Conservation (phyloP, 2,888 invertebrate genomes). For the Agonopterix heracliana region DNA sequence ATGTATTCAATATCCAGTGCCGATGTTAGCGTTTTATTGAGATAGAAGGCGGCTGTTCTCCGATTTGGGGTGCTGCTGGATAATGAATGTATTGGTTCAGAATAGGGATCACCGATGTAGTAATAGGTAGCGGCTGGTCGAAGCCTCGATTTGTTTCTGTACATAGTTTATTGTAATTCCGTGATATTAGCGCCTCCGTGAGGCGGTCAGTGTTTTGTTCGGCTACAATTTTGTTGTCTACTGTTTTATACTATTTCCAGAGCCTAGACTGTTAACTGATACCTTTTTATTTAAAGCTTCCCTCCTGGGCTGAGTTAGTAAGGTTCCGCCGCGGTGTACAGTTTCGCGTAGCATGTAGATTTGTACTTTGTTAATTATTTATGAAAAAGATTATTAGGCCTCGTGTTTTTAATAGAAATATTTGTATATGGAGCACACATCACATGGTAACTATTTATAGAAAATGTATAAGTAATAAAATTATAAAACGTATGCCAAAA, state of each 20-base stretch:
- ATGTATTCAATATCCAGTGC: too few relatives aligned
- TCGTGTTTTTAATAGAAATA: slow-evolving; percentile 18
- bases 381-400: slow-evolving; percentile 19
- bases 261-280: too few relatives aligned
- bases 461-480: slow-evolving; percentile 7
- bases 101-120: too few relatives aligned
- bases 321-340: slow-evolving; percentile 1
- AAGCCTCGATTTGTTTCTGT: not conserved
- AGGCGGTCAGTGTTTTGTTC: slow-evolving; percentile 4
- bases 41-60: too few relatives aligned
- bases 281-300: too few relatives aligned
- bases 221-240: slow-evolving; percentile 4
- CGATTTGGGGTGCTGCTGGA: too few relatives aligned
- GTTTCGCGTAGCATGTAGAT: slow-evolving; percentile 14
- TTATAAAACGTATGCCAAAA: slow-evolving; percentile 5
- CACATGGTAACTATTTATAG: slow-evolving; percentile 19
- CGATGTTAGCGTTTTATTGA: too few relatives aligned
- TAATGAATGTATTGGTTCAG: too few relatives aligned
- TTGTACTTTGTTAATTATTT: slow-evolving; percentile 25
- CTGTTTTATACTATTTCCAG: not conserved
- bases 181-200: slow-evolving; percentile 9
- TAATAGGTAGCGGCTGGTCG: too few relatives aligned
- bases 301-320: too few relatives aligned
- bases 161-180: not conserved
- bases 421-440: slow-evolving; percentile 27